Evolutionary conservation across 2,888 invertebrate genomes (phyloP), one percentile per base, ranked within the genome.

Genomic region (Entomobrya multifasciata): DNA sequence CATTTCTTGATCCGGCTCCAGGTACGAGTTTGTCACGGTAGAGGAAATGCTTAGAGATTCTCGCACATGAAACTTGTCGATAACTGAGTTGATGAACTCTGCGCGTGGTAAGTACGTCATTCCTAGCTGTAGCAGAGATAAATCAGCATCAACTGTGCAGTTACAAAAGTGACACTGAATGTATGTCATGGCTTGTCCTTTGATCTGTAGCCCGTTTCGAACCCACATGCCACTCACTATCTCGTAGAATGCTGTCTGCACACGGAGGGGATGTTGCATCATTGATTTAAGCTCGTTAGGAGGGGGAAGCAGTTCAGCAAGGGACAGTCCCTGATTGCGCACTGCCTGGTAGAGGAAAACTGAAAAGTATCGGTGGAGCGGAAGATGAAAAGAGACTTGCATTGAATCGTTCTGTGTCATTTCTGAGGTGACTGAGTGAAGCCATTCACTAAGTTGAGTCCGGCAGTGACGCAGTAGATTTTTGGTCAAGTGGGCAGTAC

Each of bases 111-210:
- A 94, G 92, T 96, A 96, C 22, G 90, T 90, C 89, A 90, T 90
- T 44, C 90, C 90, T 77, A 98, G 95, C 94, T 99, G 99, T 91
- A 99, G 94, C 92, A 99, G 95, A 93, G 97, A 99, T 90, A 99
- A 94, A 93, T 99, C 99, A 92, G 98, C 97, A 93, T 99, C 99
- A 13, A 98, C 97, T 97, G 99, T 98, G 13, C 98, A 98, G 93
- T 98, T 98, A 93, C 98, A 99, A 94, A 99, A 99, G 93, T 99
- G 98, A 91, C 88, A 70, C 93, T 99, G 99, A 92, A 98, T 97
- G 93, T 99, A 99, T 20, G 98, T 98, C 98, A 98, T 98, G 47
- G 98, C 98, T 93, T 99, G 99, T n/a, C 98, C 98, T 93, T 97
- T 97, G 92, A 99, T 98, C 94, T 98, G 98, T 11, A 98, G 94